These are phyloP conservation scores for Ceyx margarethae DNA, from an alignment of 2,113 vertebrate species.

Conservation along the genomic window DNA sequence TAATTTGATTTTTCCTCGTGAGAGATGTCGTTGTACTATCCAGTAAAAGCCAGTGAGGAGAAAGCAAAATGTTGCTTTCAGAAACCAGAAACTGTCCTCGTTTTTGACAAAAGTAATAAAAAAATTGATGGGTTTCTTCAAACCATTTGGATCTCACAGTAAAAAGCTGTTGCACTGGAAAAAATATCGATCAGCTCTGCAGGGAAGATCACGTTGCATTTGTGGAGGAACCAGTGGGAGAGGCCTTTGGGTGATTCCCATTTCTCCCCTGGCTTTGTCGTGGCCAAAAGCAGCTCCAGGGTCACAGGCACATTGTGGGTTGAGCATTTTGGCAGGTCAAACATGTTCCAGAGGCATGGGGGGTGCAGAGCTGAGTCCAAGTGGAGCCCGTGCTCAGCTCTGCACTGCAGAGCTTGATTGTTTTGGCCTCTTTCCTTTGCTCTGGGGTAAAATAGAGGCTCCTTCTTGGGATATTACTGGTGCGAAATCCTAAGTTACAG, in stretches of 20 bases:
- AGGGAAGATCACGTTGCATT: not conserved
- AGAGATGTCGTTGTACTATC: rapidly evolving
- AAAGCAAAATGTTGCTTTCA: not conserved
- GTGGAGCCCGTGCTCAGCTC: slow-evolving; percentile 39
- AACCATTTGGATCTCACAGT: not conserved
- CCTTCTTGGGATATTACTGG: slow-evolving; percentile 57
- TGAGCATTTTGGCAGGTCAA: slow-evolving; percentile 37
- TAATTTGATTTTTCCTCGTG: not conserved
- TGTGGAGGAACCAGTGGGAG: not conserved
- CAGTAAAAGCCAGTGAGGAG: not conserved
- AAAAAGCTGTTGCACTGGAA: not conserved
- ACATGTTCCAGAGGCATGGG: slow-evolving; percentile 35
- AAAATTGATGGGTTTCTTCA: not conserved
- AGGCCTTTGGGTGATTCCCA: not conserved
- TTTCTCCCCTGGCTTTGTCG: not conserved
- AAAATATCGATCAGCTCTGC: not conserved
- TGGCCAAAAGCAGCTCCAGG: slow-evolving; percentile 25
- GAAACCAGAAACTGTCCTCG: not conserved
- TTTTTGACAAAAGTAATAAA: not conserved
- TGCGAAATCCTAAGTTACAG: slow-evolving; percentile 64
- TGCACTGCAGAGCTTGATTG: slow-evolving; percentile 59
- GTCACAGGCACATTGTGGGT: not conserved
- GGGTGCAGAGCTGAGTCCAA: not conserved
- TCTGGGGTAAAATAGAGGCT: slow-evolving; percentile 56
- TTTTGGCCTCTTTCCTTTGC: slow-evolving; percentile 67